Evolutionary conservation across 1,140 invertebrate genomes (phyloP), one percentile per base, ranked within the genome.

Genomic region (Agrilus planipennis): DNA sequence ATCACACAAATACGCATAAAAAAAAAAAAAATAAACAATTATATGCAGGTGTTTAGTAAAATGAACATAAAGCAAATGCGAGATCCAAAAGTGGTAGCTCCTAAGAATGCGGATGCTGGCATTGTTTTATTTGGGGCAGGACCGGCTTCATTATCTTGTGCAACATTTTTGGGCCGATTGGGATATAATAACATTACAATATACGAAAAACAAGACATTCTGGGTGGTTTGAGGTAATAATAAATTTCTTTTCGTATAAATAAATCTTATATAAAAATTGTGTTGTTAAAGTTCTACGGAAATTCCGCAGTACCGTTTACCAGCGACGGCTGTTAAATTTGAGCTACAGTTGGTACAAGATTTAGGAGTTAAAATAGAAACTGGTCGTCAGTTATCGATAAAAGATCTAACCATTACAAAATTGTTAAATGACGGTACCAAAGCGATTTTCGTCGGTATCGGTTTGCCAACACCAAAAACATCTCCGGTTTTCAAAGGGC

Each of bases 241-340:
- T 47, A 32, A 19, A 25, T 32, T 47, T 34, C 39, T 44, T 16
- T 15, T 37, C 12, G 22, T 11, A 31, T 11, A 5, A 11, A 11
- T 11, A 31, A 31, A 31, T 5, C 12, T 31, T 11, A 31, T 9
- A 31, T 11, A 9, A 31, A 9, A 9, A 12, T 31, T 7, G 5
- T 17, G 3, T 34, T 9, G 11, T 43, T 49, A 23, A 55, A 93
- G 90, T 60, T 80, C 90, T 0, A 78, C 89, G 0, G 94, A 99
- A 65, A 99, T 99, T 50, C 94, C 94, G 0, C 92, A 98, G 60
- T 99, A 90, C 61, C 82, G 94, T 12, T 65, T 99, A 17, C 94
- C 95, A 0, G 89, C 79, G 49, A 77, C 88, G 48, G 90, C 88
- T 3, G 89, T 99, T 0, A 77, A 89, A 51, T 99, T 91, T 67